Conservation (phyloP, 1,140 invertebrate species). For the Drosophila carrolli region DNA sequence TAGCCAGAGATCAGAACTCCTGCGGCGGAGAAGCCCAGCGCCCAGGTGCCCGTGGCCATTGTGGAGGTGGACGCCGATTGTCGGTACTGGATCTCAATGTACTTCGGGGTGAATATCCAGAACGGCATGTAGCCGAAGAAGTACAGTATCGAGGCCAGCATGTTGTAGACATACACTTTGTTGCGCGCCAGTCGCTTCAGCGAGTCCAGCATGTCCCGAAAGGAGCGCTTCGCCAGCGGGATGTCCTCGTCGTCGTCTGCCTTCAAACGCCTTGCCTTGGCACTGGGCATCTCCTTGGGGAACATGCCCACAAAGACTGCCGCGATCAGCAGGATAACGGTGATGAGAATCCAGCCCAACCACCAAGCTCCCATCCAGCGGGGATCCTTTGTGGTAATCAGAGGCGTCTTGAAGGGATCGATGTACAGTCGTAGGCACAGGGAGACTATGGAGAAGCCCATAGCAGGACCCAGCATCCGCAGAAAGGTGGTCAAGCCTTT, state of each 20-base stretch:
- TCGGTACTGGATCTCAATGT: slow-evolving; percentile 90
- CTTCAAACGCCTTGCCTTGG: slow-evolving; percentile 39
- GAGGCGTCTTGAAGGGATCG: slow-evolving; percentile 88
- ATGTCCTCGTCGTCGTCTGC: slow-evolving; percentile 2
- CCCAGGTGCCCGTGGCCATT: slow-evolving; percentile 89
- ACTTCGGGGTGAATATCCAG: slow-evolving; percentile 91
- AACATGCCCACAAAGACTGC: slow-evolving; percentile 87
- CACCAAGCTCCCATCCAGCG: slow-evolving; percentile 92
- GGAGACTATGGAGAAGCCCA: slow-evolving; percentile 89
- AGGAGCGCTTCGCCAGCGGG: slow-evolving; percentile 44
- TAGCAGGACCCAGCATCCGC: slow-evolving; percentile 89
- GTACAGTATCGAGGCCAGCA: slow-evolving; percentile 88
- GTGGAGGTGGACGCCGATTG: slow-evolving; percentile 89
- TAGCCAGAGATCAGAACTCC: slow-evolving; percentile 89
- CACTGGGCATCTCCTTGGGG: slow-evolving; percentile 87
- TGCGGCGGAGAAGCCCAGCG: slow-evolving; percentile 89
- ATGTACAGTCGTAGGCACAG: slow-evolving; percentile 89
- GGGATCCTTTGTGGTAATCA: slow-evolving; percentile 88
- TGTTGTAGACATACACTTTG: slow-evolving; percentile 88
- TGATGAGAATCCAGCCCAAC: slow-evolving; percentile 90
- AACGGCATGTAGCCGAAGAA: slow-evolving; percentile 90
- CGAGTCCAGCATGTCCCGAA: slow-evolving; percentile 53
- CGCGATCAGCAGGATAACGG: slow-evolving; percentile 86
- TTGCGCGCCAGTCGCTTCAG: slow-evolving; percentile 85
- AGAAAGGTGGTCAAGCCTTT: slow-evolving; percentile 88